phyloP scores from a whole-genome alignment of 2,888 invertebrate genomes.

The Metalampra italica region DNA sequence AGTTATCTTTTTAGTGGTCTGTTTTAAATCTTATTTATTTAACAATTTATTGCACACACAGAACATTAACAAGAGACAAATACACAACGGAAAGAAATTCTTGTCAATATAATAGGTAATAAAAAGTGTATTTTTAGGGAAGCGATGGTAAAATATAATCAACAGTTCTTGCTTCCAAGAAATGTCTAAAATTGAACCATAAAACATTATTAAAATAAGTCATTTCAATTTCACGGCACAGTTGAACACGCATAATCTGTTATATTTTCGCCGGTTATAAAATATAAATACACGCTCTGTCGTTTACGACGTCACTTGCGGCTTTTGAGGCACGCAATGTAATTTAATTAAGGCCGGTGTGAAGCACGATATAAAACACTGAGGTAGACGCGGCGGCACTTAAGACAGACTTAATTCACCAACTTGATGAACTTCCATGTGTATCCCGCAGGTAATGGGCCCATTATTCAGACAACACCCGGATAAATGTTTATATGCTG shows the following conservation, averaged over 20 bases:
- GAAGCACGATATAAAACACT: slow-evolving; percentile 56
- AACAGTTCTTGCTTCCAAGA: too few relatives aligned
- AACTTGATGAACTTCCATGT: slow-evolving; percentile 17
- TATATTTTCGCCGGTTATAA: slow-evolving; percentile 21
- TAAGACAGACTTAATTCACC: slow-evolving; percentile 38
- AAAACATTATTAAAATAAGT: slow-evolving; percentile 20
- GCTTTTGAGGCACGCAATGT: slow-evolving; percentile 55
- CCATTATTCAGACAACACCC: slow-evolving; percentile 47
- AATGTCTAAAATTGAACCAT: neutral
- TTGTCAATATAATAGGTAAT: too few relatives aligned
- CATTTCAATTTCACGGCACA: slow-evolving; percentile 28
- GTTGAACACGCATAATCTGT: slow-evolving; percentile 28
- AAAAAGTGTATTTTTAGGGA: too few relatives aligned
- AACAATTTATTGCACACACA: too few relatives aligned
- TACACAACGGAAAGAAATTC: too few relatives aligned
- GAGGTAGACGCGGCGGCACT: slow-evolving; percentile 44
- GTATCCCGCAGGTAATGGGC: slow-evolving; percentile 39
- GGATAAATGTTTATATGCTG: slow-evolving; percentile 25
- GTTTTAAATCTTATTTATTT: too few relatives aligned
- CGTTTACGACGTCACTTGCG: slow-evolving; percentile 31
- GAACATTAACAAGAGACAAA: too few relatives aligned
- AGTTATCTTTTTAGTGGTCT: too few relatives aligned
- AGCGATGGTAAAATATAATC: too few relatives aligned
- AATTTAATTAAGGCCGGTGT: slow-evolving; percentile 55
- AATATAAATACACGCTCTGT: slow-evolving; percentile 18